phyloP scores from a whole-genome alignment of 2,113 vertebrate genomes.

The Galemys pyrenaicus region DNA sequence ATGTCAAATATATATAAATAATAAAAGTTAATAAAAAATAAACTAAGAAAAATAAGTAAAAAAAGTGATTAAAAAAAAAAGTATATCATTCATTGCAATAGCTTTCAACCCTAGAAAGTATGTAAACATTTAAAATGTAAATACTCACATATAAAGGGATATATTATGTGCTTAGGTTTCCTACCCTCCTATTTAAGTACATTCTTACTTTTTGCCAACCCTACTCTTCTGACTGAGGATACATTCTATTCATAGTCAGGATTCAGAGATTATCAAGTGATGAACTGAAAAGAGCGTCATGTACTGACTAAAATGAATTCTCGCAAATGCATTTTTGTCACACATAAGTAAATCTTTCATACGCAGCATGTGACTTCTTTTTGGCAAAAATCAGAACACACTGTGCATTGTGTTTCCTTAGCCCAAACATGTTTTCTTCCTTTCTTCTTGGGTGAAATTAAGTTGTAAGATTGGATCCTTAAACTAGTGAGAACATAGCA shows the following conservation, averaged over 20 bases:
- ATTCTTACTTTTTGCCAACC: not conserved
- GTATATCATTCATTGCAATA: not conserved
- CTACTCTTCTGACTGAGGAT: not conserved
- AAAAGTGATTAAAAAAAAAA: too few relatives aligned
- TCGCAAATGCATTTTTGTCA: not conserved
- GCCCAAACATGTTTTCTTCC: not conserved
- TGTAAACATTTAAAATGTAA: not conserved
- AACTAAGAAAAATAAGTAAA: too few relatives aligned
- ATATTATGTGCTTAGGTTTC: not conserved
- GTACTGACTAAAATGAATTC: not conserved
- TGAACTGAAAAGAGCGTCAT: not conserved
- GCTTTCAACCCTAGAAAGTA: not conserved
- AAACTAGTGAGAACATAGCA: not conserved
- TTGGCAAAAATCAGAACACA: not conserved
- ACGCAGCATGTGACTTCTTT: not conserved
- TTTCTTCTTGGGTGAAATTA: not conserved
- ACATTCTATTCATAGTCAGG: not conserved
- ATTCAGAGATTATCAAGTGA: not conserved
- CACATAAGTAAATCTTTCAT: not conserved
- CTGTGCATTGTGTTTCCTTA: not conserved
- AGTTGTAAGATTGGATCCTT: not conserved
- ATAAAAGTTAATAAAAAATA: too few relatives aligned
- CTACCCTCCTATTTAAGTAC: not conserved
- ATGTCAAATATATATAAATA: too few relatives aligned
- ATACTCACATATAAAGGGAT: not conserved